A percentile compares a stretch with the other conserved stretches of the same genome.
These are phyloP conservation scores for Mus spicilegus DNA, from an alignment of 2,113 vertebrate genomes.

Conservation along the genomic window DNA sequence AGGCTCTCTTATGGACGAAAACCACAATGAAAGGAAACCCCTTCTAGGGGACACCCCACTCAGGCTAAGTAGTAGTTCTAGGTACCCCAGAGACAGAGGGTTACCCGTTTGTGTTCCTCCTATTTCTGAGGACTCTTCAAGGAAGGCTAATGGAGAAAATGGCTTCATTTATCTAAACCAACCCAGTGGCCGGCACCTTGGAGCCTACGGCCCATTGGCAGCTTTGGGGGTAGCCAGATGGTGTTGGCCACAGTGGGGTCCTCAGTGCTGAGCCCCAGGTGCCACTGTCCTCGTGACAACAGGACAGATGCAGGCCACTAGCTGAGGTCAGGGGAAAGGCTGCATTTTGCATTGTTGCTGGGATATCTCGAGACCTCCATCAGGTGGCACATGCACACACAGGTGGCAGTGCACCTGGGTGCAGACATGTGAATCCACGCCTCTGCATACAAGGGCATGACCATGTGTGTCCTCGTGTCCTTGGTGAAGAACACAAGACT, in stretches of 20 bases:
- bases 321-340: neutral
- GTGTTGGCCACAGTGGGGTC: neutral
- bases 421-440: constrained; percentile 39
- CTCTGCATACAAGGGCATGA: neutral
- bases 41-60: neutral
- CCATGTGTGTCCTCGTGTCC: neutral
- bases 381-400: neutral
- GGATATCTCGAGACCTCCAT: neutral
- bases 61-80: neutral
- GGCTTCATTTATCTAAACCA: neutral
- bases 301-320: neutral
- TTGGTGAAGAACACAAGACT: neutral
- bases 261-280: constrained; percentile 7
- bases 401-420: neutral
- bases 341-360: neutral
- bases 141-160: neutral
- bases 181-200: constrained; percentile 26
- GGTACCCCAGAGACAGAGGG: neutral
- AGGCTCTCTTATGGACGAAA: constrained; percentile 67
- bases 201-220: constrained; percentile 9
- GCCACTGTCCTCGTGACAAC: constrained; percentile 48
- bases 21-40: constrained; percentile 56
- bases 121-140: constrained; percentile 9
- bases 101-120: neutral
- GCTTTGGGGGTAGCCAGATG: neutral